Conservation (phyloP, 2,888 invertebrate species). For the Gymnosoma rotundatum region DNA sequence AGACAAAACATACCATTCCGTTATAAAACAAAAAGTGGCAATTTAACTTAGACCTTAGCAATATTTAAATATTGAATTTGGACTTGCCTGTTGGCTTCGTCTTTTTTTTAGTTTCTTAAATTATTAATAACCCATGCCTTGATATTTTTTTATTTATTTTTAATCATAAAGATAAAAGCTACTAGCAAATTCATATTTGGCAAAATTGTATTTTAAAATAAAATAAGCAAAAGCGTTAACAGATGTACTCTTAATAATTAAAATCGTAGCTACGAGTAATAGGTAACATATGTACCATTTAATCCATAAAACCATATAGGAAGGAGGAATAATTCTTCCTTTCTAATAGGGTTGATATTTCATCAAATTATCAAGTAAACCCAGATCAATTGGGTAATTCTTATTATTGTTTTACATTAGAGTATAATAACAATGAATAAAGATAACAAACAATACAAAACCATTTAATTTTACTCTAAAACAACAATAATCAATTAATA, state of each 20-base stretch:
- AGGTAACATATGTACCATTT: neutral
- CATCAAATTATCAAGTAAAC: no score
- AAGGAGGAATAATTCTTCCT: no score
- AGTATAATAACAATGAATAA: no score
- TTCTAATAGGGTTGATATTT: no score
- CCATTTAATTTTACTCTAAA: no score
- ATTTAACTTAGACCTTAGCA: conserved; percentile 25
- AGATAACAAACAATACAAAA: no score
- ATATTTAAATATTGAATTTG: conserved; percentile 5
- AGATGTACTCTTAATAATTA: neutral
- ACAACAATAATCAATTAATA: no score
- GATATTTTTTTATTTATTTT: conserved; percentile 43
- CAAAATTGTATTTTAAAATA: no score
- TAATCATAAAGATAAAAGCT: conserved; percentile 14
- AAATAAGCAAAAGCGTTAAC: neutral
- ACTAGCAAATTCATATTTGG: no score
- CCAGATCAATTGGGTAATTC: no score
- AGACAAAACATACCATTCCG: conserved; percentile 10
- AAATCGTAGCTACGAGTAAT: neutral
- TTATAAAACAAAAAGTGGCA: conserved; percentile 18
- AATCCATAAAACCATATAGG: no score
- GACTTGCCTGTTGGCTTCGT: neutral
- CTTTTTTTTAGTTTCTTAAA: conserved; percentile 25
- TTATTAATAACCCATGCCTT: neutral
- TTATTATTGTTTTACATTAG: no score